Base-by-base conservation (phyloP, 2,113 vertebrate genomes). In the Eretmochelys imbricata region DNA sequence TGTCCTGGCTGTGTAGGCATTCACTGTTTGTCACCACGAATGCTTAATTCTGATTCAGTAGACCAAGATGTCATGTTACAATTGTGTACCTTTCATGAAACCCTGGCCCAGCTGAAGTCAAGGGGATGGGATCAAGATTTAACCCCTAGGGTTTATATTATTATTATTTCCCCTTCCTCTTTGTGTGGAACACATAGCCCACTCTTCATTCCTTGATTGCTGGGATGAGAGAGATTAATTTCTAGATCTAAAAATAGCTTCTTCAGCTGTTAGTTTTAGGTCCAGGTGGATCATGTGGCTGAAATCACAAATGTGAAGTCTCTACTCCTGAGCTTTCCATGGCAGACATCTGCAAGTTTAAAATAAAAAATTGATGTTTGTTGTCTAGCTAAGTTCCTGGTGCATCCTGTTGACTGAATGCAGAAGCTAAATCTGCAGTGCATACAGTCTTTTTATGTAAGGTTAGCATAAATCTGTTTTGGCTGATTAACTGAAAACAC, bases 201-300 rank as follows among this genome's bases (percentile, higher is more conserved):
- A 16, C 75, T 81, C 92, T 87, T 93, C 2, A 4, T 75, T 80
- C 89, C 88, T 88, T 89, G 90, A 83, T 94, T 57, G 82, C 90
- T 80, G 88, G 78, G 83, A 88, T 8, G 79, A 87, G 29, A 35
- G 31, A 78, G 95, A 91, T 94, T 98, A 48, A 38, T 96, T 96
- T 98, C 95, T 95, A 91, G 90, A 84, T 91, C 97, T 98, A 97
- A 97, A 98, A 98, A 97, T 98, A 97, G 78, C 80, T 2, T 25
- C 93, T 91, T 90, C 94, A 97, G 96, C 96, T 97, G 95, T 87
- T 96, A 95, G 92, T 92, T 91, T 96, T 93, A 79, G 89, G 87
- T 94, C 94, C 93, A 91, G 91, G 55, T 80, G 25, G 42, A 31
- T 95, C 87, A 86, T 12, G 51, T 89, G 94, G 35, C 81, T 72